Conservation (phyloP, 2,113 vertebrate species). For the Hippocampus guttulatus region DNA sequence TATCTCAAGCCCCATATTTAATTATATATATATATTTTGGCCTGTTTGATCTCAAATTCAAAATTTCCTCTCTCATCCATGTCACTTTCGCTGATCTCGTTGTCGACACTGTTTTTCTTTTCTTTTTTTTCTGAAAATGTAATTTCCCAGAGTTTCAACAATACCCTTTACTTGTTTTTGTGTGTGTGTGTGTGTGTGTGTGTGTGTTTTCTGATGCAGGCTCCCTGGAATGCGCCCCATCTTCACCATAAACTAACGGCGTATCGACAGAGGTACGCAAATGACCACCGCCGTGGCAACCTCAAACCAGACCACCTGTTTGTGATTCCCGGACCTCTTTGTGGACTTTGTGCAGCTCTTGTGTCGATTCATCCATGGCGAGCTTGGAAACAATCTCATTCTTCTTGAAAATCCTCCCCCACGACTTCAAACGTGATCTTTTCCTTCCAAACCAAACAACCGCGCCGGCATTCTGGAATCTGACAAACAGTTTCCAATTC, state of each 20-base stretch:
- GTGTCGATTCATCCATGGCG: slow-evolving; percentile 18
- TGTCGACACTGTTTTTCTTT: slow-evolving; percentile 12
- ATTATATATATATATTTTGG: slow-evolving; percentile 1
- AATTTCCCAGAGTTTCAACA: slow-evolving; percentile 7
- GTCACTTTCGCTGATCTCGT: slow-evolving; percentile 24
- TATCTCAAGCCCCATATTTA: slow-evolving; percentile 54
- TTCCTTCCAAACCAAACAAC: slow-evolving; percentile 34
- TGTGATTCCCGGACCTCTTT: slow-evolving; percentile 14
- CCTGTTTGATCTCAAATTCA: slow-evolving; percentile 66
- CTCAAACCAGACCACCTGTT: slow-evolving; percentile 10
- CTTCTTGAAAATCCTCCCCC: slow-evolving; percentile 25
- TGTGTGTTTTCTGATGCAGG: slow-evolving; percentile 48
- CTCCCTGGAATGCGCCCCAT: slow-evolving; percentile 74
- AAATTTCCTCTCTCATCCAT: slow-evolving; percentile 63
- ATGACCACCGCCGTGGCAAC: slow-evolving; percentile 8
- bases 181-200: background rate
- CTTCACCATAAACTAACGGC: slow-evolving; percentile 64
- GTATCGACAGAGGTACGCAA: slow-evolving; percentile 12
- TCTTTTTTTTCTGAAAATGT: background rate
- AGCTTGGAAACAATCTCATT: slow-evolving; percentile 21
- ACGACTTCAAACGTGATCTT: slow-evolving; percentile 27
- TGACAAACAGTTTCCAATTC: slow-evolving; percentile 43
- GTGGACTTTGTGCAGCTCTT: slow-evolving; percentile 21
- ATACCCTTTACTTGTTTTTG: slow-evolving; percentile 7
- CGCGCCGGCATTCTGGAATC: slow-evolving; percentile 38